These are phyloP conservation scores for Centropus bengalensis DNA, from an alignment of 2,113 vertebrate genomes.

Conservation along the genomic window DNA sequence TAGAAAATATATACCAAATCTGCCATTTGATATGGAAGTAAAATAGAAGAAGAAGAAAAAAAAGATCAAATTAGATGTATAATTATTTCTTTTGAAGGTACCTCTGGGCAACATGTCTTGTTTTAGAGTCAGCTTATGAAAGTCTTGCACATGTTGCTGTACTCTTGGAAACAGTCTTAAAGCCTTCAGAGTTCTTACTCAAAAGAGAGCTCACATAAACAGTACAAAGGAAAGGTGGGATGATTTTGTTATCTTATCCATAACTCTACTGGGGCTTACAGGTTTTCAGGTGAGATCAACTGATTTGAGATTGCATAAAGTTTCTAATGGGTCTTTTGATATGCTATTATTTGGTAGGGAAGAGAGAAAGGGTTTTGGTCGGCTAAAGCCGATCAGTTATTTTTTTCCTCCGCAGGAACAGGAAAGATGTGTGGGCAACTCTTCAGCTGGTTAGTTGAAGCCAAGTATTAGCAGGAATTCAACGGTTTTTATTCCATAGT, in stretches of 20 bases:
- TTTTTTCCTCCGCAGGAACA: not conserved
- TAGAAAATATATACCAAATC: not conserved
- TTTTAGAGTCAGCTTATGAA: not conserved
- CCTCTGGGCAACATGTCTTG: not conserved
- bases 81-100: not conserved
- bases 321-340: not conserved
- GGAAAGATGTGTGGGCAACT: not conserved
- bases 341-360: not conserved
- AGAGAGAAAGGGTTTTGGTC: not conserved
- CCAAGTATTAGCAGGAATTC: not conserved
- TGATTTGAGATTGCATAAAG: not conserved
- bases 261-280: not conserved
- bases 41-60: not conserved
- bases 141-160: not conserved
- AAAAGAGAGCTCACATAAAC: not conserved
- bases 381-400: not conserved
- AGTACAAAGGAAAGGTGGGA: not conserved
- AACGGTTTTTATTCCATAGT: not conserved
- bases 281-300: not conserved
- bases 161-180: not conserved
- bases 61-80: not conserved
- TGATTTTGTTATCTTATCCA: not conserved
- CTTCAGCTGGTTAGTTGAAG: not conserved
- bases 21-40: not conserved
- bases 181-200: not conserved